A percentile compares a stretch with the other conserved stretches of the same genome.
Conservation (phyloP, 2,888 invertebrate genomes). For the Himalopsyche japonica region DNA sequence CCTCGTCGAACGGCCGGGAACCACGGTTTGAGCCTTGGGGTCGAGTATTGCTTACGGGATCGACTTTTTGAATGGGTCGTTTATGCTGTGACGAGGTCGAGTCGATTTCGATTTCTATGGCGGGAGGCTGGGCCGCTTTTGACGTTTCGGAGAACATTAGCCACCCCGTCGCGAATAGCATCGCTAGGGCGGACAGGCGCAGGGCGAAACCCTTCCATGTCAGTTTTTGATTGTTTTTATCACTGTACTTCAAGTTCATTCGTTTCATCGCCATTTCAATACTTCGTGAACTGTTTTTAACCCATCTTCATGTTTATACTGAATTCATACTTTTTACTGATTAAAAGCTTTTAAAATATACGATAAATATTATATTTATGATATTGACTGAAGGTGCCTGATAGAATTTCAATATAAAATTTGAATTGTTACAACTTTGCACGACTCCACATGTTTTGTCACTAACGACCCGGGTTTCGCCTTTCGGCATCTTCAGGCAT, state of each 20-base stretch:
- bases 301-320: slow-evolving; percentile 6
- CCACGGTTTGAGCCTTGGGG: not conserved
- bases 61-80: not conserved
- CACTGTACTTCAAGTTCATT: not conserved
- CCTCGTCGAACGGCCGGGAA: not conserved
- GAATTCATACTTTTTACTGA: not conserved
- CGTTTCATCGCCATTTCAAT: slow-evolving; percentile 27
- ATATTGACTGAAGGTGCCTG: no score
- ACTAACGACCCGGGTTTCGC: no score
- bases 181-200: slow-evolving; percentile 4
- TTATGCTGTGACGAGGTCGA: slow-evolving; percentile 3
- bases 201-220: not conserved
- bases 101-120: not conserved
- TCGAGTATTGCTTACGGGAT: not conserved
- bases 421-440: no score
- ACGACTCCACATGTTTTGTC: no score
- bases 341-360: not conserved
- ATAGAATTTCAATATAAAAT: no score
- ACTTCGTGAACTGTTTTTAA: not conserved
- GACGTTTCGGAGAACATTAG: slow-evolving; percentile 2
- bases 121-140: not conserved
- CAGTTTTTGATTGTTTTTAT: not conserved
- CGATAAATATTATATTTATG: not conserved
- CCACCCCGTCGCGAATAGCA: slow-evolving; percentile 21
- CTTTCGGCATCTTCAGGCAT: no score